Evolutionary conservation across 2,113 vertebrate genomes (phyloP).

Genomic region (Ancistrus triradiatus): DNA sequence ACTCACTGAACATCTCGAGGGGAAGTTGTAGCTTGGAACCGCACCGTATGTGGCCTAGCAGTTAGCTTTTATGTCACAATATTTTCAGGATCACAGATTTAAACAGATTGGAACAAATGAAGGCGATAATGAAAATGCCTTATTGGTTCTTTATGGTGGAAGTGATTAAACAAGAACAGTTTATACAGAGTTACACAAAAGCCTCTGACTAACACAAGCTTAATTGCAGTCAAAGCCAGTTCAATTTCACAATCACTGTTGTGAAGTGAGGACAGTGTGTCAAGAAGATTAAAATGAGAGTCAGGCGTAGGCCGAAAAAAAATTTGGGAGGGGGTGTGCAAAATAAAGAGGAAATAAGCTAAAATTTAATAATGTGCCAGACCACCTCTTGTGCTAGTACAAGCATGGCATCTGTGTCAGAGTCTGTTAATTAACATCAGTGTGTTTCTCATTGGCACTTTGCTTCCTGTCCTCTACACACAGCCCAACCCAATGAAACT

Average conservation of each 20-base stretch:
- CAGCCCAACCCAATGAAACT: conserved; percentile 61
- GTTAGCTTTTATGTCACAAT: conserved; percentile 68
- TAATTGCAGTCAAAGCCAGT: conserved; percentile 62
- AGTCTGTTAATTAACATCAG: conserved; percentile 80
- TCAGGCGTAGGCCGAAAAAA: conserved; percentile 53
- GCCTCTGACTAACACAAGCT: conserved; percentile 56
- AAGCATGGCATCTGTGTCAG: conserved; percentile 77
- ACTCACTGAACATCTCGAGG: conserved; percentile 32
- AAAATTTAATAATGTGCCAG: conserved; percentile 75
- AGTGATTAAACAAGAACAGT: conserved; percentile 48
- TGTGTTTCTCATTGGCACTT: conserved; percentile 71
- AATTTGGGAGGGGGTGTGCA: conserved; percentile 32
- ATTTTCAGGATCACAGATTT: conserved; percentile 63
- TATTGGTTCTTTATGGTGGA: conserved; percentile 33
- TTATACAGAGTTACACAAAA: conserved; percentile 63
- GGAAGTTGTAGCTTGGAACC: conserved; percentile 20
- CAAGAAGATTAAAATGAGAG: conserved; percentile 67
- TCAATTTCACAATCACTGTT: conserved; percentile 51
- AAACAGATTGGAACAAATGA: conserved; percentile 64
- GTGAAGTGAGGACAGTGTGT: conserved; percentile 62
- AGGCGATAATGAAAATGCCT: conserved; percentile 61
- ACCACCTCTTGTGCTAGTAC: conserved; percentile 73
- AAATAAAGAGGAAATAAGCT: conserved; percentile 71
- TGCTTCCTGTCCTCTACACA: conserved; percentile 66
- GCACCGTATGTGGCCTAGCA: conserved; percentile 50